A percentile compares a stretch with the other conserved stretches of the same genome.
Conservation (phyloP, 2,113 vertebrate genomes). For the Pyxicephalus adspersus region DNA sequence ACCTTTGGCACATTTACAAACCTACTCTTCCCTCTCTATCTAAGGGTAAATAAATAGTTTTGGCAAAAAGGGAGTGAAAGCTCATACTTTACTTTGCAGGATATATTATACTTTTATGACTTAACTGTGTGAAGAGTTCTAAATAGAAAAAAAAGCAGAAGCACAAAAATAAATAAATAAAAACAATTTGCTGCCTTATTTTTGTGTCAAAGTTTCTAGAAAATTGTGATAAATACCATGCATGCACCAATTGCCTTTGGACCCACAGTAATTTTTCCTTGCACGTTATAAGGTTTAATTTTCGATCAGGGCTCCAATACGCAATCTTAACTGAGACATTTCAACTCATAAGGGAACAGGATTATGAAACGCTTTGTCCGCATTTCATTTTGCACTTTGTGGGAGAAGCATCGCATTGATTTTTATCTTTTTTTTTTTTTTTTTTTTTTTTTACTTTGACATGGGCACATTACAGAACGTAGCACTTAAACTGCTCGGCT, state of each 20-base stretch:
- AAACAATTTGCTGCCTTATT: neutral
- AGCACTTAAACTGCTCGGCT: conserved; percentile 51
- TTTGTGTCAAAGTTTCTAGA: neutral
- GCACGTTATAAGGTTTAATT: conserved; percentile 53
- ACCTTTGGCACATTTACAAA: no score
- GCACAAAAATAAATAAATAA: neutral
- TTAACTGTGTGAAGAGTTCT: neutral
- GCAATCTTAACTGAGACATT: conserved; percentile 55
- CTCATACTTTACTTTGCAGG: no score
- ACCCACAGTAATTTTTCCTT: conserved; percentile 49
- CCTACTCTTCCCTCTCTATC: neutral
- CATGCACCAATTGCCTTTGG: conserved; percentile 25
- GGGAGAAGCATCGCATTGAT: conserved; percentile 55
- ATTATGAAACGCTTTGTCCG: conserved; percentile 56
- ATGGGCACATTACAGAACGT: conserved; percentile 51
- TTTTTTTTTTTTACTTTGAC: conserved; percentile 50
- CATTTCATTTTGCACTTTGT: conserved; percentile 58
- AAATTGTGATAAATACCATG: conserved; percentile 35
- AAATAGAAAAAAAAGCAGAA: neutral
- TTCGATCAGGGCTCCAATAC: conserved; percentile 55
- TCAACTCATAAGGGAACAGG: conserved; percentile 55
- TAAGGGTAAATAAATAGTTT: neutral
- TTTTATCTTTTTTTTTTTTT: conserved; percentile 50
- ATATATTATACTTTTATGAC: neutral
- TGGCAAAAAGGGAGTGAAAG: no score